Base-by-base conservation (phyloP, 2,113 vertebrate species). In the Proteles cristata region DNA sequence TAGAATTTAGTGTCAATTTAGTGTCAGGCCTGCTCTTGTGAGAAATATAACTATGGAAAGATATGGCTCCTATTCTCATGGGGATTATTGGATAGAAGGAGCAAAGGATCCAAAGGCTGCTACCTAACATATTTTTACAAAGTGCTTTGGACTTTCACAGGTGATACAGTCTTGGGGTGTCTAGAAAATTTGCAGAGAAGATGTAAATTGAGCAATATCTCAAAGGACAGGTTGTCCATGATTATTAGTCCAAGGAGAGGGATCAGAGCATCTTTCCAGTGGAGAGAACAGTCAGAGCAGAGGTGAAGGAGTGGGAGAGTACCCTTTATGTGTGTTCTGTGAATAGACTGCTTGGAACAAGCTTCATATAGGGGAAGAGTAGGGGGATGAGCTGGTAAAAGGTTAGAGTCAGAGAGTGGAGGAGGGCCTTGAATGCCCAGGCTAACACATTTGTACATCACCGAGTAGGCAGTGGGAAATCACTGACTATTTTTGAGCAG, bases 311-410 rank as follows among this genome's bases (percentile, higher is more conserved):
- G 15, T 31, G 12, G 65, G 58, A 71, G 63, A 66, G 23, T 63
- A 69, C 23, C 21, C 71, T 89, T 81, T 8, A 5, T 12, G 10
- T 76, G 95, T 73, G 31, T 92, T 81, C 21, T 90, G 23, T 77
- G 93, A 96, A 61, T 65, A 86, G 35, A 77, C 17, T 90, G 63
- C 80, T 39, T 96, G 33, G 31, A 84, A 68, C 19, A 77, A 82
- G n/a, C 25, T 43, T 92, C 50, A 58, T 9, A 26, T 11, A 93
- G 68, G 35, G 68, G 14, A 84, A 63, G 71, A n/a, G 33, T 58
- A 71, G 19, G 19, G 33, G 19, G 16, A 83, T 31, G 80, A 88
- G 55, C 19, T 88, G 92, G 82, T 35, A 53, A 43, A 77, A 55
- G 55, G 2, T 88, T 88, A 94, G 53, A 77, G 65, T 14, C 80